phyloP scores from a whole-genome alignment of 2,113 vertebrate species.

The Balaenoptera acutorostrata region DNA sequence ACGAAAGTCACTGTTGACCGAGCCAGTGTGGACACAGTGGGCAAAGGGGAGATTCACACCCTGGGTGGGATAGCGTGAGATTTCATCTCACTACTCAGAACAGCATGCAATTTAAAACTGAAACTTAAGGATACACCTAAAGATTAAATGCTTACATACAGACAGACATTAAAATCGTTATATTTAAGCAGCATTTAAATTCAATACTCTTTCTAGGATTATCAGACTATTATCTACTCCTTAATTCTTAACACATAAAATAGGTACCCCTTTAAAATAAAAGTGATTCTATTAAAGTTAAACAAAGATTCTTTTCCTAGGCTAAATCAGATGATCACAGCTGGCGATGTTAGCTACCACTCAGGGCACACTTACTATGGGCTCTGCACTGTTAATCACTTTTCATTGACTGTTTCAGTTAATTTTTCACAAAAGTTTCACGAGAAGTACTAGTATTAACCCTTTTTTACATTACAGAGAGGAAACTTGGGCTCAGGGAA shows the following conservation, averaged over 20 bases:
- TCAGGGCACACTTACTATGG: not conserved
- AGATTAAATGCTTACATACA: not conserved
- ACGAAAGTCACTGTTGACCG: not conserved
- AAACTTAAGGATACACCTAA: not conserved
- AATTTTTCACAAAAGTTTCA: not conserved
- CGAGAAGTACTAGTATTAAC: not conserved
- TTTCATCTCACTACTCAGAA: not conserved
- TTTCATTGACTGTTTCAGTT: not conserved
- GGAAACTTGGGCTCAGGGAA: not conserved
- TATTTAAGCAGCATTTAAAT: slow-evolving; percentile 17
- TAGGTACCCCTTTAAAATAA: not conserved
- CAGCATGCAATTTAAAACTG: not conserved
- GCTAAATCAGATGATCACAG: not conserved
- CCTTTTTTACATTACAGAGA: not conserved
- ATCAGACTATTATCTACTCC: not conserved
- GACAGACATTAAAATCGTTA: not conserved
- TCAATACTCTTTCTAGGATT: not conserved
- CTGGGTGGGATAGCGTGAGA: not conserved
- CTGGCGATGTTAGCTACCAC: not conserved
- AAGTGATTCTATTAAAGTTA: not conserved
- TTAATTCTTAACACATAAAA: not conserved
- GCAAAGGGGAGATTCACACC: not conserved
- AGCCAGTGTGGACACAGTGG: not conserved
- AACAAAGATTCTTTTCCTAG: not conserved
- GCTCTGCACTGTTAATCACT: not conserved